Evolutionary conservation across 1,140 invertebrate species (phyloP), one percentile per base, ranked within the genome.

Genomic region (Caenorhabditis latens): DNA sequence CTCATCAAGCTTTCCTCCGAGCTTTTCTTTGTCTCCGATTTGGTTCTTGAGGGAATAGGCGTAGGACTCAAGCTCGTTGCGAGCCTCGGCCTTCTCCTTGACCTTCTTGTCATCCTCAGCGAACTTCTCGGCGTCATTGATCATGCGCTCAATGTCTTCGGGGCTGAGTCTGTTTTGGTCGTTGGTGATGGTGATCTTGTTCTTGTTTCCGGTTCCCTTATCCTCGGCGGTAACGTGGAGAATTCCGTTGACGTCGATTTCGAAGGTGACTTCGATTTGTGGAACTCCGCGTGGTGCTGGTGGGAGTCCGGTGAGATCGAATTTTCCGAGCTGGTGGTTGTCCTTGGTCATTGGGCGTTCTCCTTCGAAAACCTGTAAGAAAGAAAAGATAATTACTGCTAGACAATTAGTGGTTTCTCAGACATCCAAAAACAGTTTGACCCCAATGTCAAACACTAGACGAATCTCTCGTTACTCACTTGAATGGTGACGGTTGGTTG

Each of bases 331-430:
- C 83, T 97, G 94, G 94, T 99, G 97, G 93, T 99, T 99, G 93
- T 99, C 98, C 94, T 99, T 99, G 87, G 98, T 99, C 98, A 99
- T 98, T 46, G 98, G 96, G 92, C 98, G 95, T 94, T 99, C 98
- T 91, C 98, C 97, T 94, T 98, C 97, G 93, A 95, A 98, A 0
- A 98, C 96, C 92, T 93, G 79, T 48, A 89, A 89, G 50, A 46
- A 89, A 71, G 43, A 9, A 43, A 50, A 55, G 11, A 63, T 57
- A 63, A 65, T 82, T 61, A 11, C 42, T 4, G 43, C 11, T 13
- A 43, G 43, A 16, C 32, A 24, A 53, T 50, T 79, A 14, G 19
- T 79, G 32, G 13, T 5, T 46, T 75, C n/a, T 24, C 13, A 53
- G 43, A 58, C 55, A 32, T 84, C 42, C 83, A 58, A 46, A 55